These are phyloP conservation scores for Caenorhabditis japonica DNA, from an alignment of 2,888 invertebrate genomes.

Conservation along the genomic window DNA sequence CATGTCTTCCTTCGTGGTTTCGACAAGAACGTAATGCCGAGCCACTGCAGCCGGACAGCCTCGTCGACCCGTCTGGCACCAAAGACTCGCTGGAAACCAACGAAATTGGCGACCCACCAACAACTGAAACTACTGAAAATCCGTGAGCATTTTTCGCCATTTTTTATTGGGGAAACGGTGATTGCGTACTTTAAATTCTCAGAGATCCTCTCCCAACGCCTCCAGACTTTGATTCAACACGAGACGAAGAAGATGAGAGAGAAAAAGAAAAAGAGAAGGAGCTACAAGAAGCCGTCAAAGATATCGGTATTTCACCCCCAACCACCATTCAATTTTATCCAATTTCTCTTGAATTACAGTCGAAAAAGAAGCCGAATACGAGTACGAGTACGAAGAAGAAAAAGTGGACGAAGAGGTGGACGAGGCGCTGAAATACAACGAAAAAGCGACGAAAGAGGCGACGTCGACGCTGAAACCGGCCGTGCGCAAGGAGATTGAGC, in stretches of 20 bases:
- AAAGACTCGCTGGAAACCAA: constrained; percentile 28
- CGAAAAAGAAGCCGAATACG: constrained; percentile 43
- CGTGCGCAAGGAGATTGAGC: constrained; percentile 33
- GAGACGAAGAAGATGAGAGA: constrained; percentile 2
- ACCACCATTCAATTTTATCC: background rate
- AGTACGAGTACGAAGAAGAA: constrained; percentile 40
- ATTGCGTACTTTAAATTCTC: no score
- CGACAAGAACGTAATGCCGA: constrained; percentile 51
- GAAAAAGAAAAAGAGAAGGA: constrained; percentile 12
- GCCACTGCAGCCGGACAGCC: no score
- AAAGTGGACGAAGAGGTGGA: constrained; percentile 27
- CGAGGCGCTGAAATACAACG: constrained; percentile 47
- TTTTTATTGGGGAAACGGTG: no score
- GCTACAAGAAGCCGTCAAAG: constrained; percentile 14
- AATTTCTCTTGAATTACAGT: constrained; percentile 11
- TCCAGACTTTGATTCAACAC: background rate
- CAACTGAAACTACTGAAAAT: no score
- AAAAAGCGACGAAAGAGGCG: constrained; percentile 22
- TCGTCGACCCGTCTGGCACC: background rate
- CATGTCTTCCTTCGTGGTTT: constrained; percentile 54
- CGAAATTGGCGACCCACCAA: constrained; percentile 28
- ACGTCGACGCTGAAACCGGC: constrained; percentile 29
- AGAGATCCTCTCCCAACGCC: constrained; percentile 6
- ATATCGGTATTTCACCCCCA: no score
- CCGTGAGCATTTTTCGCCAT: no score